phyloP scores from a whole-genome alignment of 2,888 invertebrate genomes.

The Leptothorax acervorum region DNA sequence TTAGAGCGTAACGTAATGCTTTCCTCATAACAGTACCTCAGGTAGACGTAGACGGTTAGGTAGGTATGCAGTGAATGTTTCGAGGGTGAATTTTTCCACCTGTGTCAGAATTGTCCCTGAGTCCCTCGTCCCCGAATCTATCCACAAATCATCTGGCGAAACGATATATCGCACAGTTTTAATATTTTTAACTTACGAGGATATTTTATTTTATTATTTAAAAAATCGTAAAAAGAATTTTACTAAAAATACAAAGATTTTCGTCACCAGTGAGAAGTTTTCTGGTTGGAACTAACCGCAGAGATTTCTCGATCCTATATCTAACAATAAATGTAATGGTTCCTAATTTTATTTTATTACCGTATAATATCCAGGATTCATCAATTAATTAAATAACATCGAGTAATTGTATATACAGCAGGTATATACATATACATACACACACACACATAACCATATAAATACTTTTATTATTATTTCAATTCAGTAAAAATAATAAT shows the following conservation, averaged over 20 bases:
- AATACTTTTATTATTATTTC: too few species aligned
- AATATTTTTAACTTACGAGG: background rate
- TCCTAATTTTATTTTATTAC: background rate
- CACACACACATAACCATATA: too few species aligned
- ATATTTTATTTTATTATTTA: background rate
- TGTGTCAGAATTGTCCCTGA: conserved; percentile 57
- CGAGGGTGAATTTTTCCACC: conserved; percentile 57
- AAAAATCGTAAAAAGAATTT: background rate
- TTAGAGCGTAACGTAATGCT: conserved; percentile 34
- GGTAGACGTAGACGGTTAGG: conserved; percentile 72
- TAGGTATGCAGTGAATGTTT: conserved; percentile 64
- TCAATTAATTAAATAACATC: background rate
- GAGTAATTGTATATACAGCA: background rate
- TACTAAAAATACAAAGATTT: background rate
- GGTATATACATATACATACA: background rate
- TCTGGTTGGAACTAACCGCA: background rate
- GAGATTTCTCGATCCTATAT: background rate
- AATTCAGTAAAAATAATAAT: background rate
- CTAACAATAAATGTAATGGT: background rate
- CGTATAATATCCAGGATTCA: background rate
- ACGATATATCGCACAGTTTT: background rate
- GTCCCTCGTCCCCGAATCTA: background rate
- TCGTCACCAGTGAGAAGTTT: background rate
- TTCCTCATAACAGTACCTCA: conserved; percentile 64
- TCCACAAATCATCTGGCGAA: background rate